Evolutionary conservation across 2,113 vertebrate species (phyloP).

Genomic region (Salvelinus fontinalis): DNA sequence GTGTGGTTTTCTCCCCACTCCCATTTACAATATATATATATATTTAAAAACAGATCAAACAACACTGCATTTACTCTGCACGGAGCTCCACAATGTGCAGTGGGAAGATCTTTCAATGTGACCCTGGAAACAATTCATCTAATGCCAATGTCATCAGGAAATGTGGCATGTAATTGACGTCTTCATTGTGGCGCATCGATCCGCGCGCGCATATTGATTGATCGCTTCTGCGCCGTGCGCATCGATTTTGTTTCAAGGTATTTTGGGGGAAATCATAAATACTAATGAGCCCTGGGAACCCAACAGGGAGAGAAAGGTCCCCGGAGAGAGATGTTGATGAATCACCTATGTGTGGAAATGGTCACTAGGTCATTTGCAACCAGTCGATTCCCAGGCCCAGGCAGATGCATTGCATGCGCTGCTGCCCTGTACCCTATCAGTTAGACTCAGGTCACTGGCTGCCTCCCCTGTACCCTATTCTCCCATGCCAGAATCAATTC

Average conservation of each 20-base stretch:
- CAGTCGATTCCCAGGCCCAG: constrained; percentile 11
- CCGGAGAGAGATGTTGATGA: constrained; percentile 39
- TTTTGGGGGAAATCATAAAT: constrained; percentile 66
- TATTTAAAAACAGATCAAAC: constrained; percentile 56
- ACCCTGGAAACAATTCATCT: constrained; percentile 51
- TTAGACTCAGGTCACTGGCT: neutral
- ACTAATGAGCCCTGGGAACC: constrained; percentile 65
- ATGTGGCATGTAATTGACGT: constrained; percentile 62
- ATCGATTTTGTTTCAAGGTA: constrained; percentile 53
- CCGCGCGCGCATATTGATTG: constrained; percentile 33
- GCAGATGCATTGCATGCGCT: neutral
- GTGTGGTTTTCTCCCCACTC: constrained; percentile 16
- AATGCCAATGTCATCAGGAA: constrained; percentile 32
- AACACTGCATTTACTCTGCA: constrained; percentile 11
- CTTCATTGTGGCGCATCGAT: constrained; percentile 64
- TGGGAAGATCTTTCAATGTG: constrained; percentile 31
- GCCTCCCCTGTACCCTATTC: neutral
- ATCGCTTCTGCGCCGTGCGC: constrained; percentile 23
- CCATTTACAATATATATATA: constrained; percentile 20
- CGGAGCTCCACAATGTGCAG: neutral
- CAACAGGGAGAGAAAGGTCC: constrained; percentile 30
- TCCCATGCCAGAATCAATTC: neutral
- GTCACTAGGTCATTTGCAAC: constrained; percentile 26
- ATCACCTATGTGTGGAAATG: constrained; percentile 35
- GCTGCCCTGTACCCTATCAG: neutral